These are phyloP conservation scores for Selenia dentaria DNA, from an alignment of 2,888 invertebrate genomes.

Conservation along the genomic window DNA sequence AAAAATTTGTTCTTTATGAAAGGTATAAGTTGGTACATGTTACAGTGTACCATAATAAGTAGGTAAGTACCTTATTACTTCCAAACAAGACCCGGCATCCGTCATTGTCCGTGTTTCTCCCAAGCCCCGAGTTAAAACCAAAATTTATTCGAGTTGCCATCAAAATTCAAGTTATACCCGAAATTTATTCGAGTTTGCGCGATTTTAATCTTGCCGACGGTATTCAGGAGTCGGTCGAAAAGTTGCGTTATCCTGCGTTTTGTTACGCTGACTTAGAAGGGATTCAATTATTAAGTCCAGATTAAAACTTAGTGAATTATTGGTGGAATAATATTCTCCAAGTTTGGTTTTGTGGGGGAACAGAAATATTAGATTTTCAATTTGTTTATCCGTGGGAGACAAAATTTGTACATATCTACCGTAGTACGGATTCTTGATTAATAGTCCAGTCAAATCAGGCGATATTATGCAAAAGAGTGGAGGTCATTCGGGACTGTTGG, in stretches of 20 bases:
- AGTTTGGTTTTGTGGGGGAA: constrained; percentile 15
- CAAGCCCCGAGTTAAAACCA: constrained; percentile 1
- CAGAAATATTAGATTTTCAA: constrained; percentile 6
- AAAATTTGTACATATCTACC: no score
- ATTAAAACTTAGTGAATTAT: constrained; percentile 38
- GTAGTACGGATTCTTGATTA: no score
- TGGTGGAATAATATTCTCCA: constrained; percentile 25
- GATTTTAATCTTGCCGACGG: constrained; percentile 35
- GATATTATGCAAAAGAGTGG: no score
- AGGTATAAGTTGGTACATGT: no score
- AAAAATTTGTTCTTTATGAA: no score
- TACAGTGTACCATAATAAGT: no score
- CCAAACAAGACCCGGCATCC: no score
- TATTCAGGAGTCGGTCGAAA: constrained; percentile 1
- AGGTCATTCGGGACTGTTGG: no score
- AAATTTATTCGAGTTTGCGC: constrained; percentile 32
- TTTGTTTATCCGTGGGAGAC: neutral
- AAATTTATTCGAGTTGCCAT: constrained; percentile 12
- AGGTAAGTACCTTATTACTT: no score
- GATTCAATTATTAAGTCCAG: constrained; percentile 36
- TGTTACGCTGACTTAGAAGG: constrained; percentile 32
- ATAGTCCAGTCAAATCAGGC: no score
- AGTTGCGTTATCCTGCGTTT: constrained; percentile 29
- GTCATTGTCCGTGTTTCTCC: constrained; percentile 9
- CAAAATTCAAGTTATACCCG: constrained; percentile 11